Conservation (phyloP, 2,888 invertebrate species). For the Lathronympha strigana region DNA sequence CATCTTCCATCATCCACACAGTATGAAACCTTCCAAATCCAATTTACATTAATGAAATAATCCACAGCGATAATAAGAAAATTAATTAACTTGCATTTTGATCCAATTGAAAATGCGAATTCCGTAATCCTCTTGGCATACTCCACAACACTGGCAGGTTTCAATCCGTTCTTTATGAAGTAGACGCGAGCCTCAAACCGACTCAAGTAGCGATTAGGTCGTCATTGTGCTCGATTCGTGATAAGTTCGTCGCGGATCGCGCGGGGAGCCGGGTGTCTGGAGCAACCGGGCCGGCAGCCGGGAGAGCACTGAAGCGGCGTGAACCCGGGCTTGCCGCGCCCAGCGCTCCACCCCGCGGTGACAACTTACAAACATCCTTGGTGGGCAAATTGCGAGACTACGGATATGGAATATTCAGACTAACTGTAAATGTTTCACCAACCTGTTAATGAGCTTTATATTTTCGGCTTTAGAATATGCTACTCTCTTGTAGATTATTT, state of each 20-base stretch:
- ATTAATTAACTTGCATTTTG: constrained; percentile 32
- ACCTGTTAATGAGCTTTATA: background rate
- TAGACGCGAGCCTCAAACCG: constrained; percentile 47
- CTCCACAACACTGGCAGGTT: constrained; percentile 32
- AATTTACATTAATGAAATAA: background rate
- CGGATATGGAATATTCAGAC: no score
- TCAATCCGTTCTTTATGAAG: constrained; percentile 58
- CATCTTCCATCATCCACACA: background rate
- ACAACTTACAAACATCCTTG: constrained; percentile 1
- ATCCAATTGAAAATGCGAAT: constrained; percentile 18
- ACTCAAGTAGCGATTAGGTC: constrained; percentile 57
- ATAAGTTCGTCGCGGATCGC: constrained; percentile 33
- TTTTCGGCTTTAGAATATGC: no score
- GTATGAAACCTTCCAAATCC: background rate
- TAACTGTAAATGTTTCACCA: no score
- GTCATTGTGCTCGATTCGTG: constrained; percentile 56
- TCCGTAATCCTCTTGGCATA: constrained; percentile 18
- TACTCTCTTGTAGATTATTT: no score
- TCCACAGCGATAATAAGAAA: constrained; percentile 7
- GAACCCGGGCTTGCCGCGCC: constrained; percentile 31
- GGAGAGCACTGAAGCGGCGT: constrained; percentile 45
- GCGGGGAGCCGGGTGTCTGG: constrained; percentile 18
- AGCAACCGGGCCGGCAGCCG: constrained; percentile 43
- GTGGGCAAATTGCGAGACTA: constrained; percentile 2
- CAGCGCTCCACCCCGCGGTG: constrained; percentile 15